Percentiles rank a stretch among this genome's conserved stretches.
phyloP scores from a whole-genome alignment of 2,888 invertebrate genomes.

The Athrips mouffetella region DNA sequence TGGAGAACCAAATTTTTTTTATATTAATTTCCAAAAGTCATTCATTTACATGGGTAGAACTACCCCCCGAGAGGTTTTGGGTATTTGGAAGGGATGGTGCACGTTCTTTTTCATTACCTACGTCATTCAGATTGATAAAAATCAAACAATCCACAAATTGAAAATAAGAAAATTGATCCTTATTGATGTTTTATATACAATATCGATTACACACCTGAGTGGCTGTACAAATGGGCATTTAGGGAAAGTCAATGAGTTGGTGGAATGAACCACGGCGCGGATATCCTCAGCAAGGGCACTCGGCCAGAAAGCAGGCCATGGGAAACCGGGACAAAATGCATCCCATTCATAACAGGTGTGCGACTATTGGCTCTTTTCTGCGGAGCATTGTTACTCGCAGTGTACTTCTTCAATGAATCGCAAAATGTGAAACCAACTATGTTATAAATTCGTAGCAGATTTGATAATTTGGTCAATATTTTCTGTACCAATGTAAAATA shows the following conservation, averaged over 20 bases:
- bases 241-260: slow-evolving; percentile 23
- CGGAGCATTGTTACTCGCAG: too few relatives aligned
- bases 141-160: not conserved
- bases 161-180: slow-evolving; percentile 20
- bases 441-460: too few relatives aligned
- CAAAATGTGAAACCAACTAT: too few relatives aligned
- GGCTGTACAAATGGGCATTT: slow-evolving; percentile 43
- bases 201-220: slow-evolving; percentile 51
- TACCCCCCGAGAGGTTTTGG: too few relatives aligned
- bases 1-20: too few relatives aligned
- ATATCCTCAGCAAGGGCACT: slow-evolving; percentile 23
- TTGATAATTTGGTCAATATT: too few relatives aligned
- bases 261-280: slow-evolving; percentile 8
- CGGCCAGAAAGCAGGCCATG: slow-evolving; percentile 19
- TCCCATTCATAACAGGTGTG: not conserved
- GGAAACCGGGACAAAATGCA: slow-evolving; percentile 11
- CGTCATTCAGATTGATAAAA: not conserved
- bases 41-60: too few relatives aligned
- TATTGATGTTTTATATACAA: slow-evolving; percentile 35
- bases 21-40: too few relatives aligned
- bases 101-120: too few relatives aligned
- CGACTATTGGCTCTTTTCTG: too few relatives aligned
- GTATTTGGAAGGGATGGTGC: too few relatives aligned
- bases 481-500: too few relatives aligned
- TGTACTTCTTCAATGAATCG: not conserved